Evolutionary conservation across 2,113 vertebrate species (phyloP), one percentile per base, ranked within the genome.

Genomic region (Menura novaehollandiae): DNA sequence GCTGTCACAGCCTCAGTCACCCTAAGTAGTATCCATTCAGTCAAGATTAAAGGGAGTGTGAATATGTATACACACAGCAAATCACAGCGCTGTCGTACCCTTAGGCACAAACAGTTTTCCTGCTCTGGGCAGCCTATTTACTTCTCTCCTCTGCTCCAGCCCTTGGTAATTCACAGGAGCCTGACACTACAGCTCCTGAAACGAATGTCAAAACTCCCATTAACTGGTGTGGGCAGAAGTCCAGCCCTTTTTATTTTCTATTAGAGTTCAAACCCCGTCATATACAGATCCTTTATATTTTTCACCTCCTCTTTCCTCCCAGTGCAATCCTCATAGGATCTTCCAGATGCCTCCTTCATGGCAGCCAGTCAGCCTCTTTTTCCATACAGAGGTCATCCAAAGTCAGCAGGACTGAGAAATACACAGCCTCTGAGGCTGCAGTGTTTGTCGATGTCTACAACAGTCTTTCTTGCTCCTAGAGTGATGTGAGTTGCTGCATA

Each of bases 51-150:
- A 83, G 59, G 55, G 59, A 14, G 16, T 55, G 46, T 69, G 74
- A 62, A 62, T 74, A 46, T 11, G 18, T 58, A 55, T 32, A 37
- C 23, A 27, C 28, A 17, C 3, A 1, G 20, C 58, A 44, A 88
- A 83, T 30, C 55, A 46, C 26, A 39, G 66, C 0, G 0, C 1
- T 0, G 28, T 30, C 64, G 13, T 46, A 59, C 52, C 60, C 49
- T 85, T 82, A 72, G 81, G 60, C 77, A 75, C 39, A 73, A 88
- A 39, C 44, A 74, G 27, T 26, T 92, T 66, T 51, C 37, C 47
- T 71, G 39, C 60, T 63, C 37, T 37, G 64, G 44, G 52, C n/a
- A 63, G 44, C 11, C 56, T 71, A 15, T 91, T 73, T 94, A 46
- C 30, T 69, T 5, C 69, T 79, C 49, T 81, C 20, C 22, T 2